Evolutionary conservation across 2,113 vertebrate species (phyloP).

Genomic region (Litocranius walleri): DNA sequence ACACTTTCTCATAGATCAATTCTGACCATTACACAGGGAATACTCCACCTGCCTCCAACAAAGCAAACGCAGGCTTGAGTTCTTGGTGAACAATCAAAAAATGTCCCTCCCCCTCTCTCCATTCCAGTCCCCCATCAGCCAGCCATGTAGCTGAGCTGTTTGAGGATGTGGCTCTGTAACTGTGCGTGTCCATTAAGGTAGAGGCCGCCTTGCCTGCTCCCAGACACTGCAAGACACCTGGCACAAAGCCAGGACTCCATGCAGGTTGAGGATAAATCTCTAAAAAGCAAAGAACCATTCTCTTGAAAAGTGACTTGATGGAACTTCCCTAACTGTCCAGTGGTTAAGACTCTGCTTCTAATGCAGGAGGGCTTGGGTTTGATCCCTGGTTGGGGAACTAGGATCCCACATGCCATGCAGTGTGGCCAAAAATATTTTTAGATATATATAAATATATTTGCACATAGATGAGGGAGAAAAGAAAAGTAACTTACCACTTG

Average conservation of each 20-base stretch:
- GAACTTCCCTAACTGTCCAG: not conserved
- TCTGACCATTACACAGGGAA: not conserved
- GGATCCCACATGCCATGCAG: not conserved
- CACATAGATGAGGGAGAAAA: not conserved
- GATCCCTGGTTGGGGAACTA: not conserved
- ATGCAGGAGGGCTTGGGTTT: not conserved
- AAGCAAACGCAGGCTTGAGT: no score
- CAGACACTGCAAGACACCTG: not conserved
- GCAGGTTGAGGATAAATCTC: not conserved
- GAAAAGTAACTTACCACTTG: not conserved
- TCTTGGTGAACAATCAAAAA: not conserved
- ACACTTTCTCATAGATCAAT: not conserved
- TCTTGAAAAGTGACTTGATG: not conserved
- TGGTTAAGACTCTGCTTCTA: not conserved
- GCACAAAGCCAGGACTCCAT: not conserved
- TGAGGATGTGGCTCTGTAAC: not conserved
- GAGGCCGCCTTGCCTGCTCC: not conserved
- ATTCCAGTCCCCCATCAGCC: not conserved
- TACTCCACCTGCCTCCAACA: not conserved
- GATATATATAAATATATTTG: not conserved
- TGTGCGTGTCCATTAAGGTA: accelerated
- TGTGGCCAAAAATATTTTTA: not conserved
- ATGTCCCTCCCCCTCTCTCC: not conserved
- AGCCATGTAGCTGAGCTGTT: not conserved
- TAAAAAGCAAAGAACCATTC: not conserved